phyloP scores from a whole-genome alignment of 2,113 vertebrate species.

The Aegotheles bennettii region DNA sequence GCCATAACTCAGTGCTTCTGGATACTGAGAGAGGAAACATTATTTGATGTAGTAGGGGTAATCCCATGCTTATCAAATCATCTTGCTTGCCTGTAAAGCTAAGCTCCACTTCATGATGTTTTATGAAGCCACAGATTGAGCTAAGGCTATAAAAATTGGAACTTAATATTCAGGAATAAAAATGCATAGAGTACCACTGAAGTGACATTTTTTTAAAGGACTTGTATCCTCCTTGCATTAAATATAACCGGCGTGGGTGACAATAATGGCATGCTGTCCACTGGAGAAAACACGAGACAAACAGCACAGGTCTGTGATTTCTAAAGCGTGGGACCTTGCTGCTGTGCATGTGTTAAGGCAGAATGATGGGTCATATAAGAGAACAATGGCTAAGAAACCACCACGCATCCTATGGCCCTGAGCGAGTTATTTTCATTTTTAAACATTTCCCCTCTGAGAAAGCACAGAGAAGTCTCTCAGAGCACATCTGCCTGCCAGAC shows the following conservation, averaged over 20 bases:
- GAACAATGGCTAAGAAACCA: not conserved
- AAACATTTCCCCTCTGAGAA: not conserved
- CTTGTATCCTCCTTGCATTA: not conserved
- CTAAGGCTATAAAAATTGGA: conserved; percentile 52
- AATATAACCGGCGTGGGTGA: not conserved
- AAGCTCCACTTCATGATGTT: conserved; percentile 43
- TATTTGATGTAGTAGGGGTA: conserved; percentile 41
- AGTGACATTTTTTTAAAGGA: not conserved
- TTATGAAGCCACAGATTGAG: conserved; percentile 50
- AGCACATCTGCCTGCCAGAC: conserved; percentile 38
- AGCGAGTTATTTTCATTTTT: not conserved
- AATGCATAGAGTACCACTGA: not conserved
- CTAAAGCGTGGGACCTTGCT: not conserved
- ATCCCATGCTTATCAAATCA: conserved; percentile 48
- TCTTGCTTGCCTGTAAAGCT: conserved; percentile 33
- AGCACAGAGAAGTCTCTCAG: not conserved
- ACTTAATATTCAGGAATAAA: conserved; percentile 59
- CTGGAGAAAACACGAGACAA: not conserved
- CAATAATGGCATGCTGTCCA: not conserved
- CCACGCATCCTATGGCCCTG: not conserved
- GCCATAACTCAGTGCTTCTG: not conserved
- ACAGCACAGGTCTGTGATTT: not conserved
- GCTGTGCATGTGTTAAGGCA: not conserved
- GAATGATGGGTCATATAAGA: not conserved
- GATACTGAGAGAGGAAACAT: not conserved